These are phyloP conservation scores for Lontra canadensis DNA, from an alignment of 2,113 vertebrate genomes.

Conservation along the genomic window DNA sequence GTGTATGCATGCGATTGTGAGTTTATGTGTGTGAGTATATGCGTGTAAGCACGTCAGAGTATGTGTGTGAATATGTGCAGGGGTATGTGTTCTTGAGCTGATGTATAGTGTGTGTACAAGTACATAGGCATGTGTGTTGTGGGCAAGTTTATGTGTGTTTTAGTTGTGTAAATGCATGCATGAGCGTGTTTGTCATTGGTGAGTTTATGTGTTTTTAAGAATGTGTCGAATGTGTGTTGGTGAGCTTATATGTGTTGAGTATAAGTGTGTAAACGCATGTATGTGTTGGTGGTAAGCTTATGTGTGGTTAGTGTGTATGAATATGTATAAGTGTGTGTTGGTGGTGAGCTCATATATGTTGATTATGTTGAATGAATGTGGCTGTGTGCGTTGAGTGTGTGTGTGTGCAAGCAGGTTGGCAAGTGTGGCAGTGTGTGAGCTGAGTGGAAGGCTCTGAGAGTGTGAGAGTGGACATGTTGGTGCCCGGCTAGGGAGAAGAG, in stretches of 20 bases:
- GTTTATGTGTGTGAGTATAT: neutral
- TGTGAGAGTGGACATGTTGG: neutral
- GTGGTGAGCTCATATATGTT: neutral
- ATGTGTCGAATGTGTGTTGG: neutral
- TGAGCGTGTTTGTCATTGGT: neutral
- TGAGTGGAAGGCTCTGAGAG: neutral
- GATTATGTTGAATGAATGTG: neutral
- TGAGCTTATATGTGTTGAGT: neutral
- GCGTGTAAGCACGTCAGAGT: neutral
- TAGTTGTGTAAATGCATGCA: neutral
- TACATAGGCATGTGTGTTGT: neutral
- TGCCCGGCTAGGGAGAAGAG: neutral
- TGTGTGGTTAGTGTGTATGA: neutral
- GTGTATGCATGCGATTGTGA: neutral
- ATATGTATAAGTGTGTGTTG: neutral
- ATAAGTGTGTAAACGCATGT: neutral
- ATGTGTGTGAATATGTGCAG: no score
- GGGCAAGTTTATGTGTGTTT: neutral
- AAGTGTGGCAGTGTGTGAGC: neutral
- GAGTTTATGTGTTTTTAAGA: neutral
- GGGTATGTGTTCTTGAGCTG: neutral
- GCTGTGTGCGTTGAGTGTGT: neutral
- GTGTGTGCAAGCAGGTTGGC: neutral
- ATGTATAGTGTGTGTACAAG: neutral
- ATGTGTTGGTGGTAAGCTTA: neutral